A percentile compares a stretch with the other conserved stretches of the same genome.
Evolutionary conservation across 2,888 invertebrate species (phyloP).

Genomic region (Andrena haemorrhoa): DNA sequence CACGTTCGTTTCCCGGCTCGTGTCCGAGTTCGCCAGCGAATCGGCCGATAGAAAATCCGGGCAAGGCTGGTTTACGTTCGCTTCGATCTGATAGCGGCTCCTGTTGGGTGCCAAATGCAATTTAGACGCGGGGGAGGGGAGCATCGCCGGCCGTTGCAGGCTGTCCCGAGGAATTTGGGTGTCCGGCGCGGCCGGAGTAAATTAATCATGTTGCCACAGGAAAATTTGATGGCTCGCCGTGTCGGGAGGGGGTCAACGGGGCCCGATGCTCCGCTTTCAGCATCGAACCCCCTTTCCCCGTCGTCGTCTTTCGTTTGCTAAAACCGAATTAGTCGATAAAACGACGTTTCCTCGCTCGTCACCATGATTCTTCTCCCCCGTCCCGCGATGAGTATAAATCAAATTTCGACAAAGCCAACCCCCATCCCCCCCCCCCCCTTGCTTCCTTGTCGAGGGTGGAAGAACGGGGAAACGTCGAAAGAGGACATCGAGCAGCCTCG

Average conservation of each 20-base stretch:
- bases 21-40: conserved; percentile 45
- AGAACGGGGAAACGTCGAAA: conserved; percentile 11
- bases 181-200: background rate
- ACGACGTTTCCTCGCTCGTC: conserved; percentile 23
- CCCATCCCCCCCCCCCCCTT: background rate
- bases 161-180: conserved; percentile 29
- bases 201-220: conserved; percentile 22
- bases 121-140: conserved; percentile 18
- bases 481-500: conserved; percentile 50
- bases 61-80: conserved; percentile 45
- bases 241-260: background rate
- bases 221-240: conserved; percentile 5
- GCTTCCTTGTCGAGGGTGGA: no score
- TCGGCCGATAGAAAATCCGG: conserved; percentile 66
- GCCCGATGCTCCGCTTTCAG: background rate
- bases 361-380: conserved; percentile 19
- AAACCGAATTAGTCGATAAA: conserved; percentile 1
- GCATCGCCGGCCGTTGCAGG: background rate
- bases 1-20: conserved; percentile 60
- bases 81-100: conserved; percentile 43
- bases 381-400: conserved; percentile 50
- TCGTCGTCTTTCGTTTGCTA: background rate
- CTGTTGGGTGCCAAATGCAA: conserved; percentile 51
- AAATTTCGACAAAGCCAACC: conserved; percentile 35
- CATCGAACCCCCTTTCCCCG: background rate